phyloP scores from a whole-genome alignment of 2,113 vertebrate genomes.

The Cyprinodon brontotheroides region DNA sequence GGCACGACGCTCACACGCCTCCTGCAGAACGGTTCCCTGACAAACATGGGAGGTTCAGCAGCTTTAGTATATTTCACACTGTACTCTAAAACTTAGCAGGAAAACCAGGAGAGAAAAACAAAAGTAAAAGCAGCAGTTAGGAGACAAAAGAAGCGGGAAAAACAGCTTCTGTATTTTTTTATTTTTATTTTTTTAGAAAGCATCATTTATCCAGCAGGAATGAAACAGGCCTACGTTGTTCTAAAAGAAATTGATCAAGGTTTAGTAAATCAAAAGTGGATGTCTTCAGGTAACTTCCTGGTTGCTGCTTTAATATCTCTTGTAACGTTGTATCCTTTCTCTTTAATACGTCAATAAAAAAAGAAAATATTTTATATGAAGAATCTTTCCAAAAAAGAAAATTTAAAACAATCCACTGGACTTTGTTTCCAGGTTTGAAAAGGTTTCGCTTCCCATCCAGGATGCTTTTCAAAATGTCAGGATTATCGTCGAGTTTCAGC shows the following conservation, averaged over 20 bases:
- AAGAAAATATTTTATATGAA: too few relatives aligned
- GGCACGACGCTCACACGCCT: background rate
- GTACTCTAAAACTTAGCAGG: background rate
- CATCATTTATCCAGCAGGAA: background rate
- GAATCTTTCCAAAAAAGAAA: too few relatives aligned
- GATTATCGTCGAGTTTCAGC: too few relatives aligned
- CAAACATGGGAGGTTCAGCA: background rate
- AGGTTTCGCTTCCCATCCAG: too few relatives aligned
- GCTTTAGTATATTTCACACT: background rate
- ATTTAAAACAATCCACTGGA: too few relatives aligned
- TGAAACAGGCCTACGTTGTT: background rate
- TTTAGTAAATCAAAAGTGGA: background rate
- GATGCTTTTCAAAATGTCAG: too few relatives aligned
- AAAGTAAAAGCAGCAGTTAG: background rate
- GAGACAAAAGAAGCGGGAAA: background rate
- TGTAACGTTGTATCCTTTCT: too few relatives aligned
- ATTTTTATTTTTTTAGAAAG: background rate
- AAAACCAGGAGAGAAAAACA: background rate
- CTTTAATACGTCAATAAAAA: too few relatives aligned
- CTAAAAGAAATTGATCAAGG: background rate
- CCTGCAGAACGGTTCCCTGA: background rate
- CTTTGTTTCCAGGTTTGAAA: too few relatives aligned
- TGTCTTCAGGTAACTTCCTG: too few relatives aligned
- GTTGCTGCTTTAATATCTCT: too few relatives aligned
- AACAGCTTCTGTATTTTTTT: background rate